phyloP scores from a whole-genome alignment of 2,113 vertebrate species.

The Odontophorus gujanensis region DNA sequence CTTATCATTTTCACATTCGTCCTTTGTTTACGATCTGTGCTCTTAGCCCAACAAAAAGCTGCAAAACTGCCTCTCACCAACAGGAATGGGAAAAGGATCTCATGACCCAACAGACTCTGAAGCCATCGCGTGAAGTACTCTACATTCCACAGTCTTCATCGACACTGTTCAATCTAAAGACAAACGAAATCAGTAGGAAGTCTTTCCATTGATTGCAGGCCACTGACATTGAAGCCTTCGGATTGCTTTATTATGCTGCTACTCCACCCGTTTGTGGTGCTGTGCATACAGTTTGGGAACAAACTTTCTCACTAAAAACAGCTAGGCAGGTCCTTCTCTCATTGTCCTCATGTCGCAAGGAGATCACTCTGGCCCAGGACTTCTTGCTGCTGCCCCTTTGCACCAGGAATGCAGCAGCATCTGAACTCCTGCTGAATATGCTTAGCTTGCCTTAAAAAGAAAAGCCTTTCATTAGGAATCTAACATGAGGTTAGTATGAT shows the following conservation, averaged over 20 bases:
- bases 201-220: background rate
- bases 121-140: background rate
- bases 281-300: background rate
- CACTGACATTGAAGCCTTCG: background rate
- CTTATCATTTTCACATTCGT: background rate
- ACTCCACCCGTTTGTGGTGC: background rate
- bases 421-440: background rate
- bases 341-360: background rate
- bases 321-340: background rate
- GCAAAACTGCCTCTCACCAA: background rate
- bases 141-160: too few species aligned
- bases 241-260: background rate
- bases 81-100: background rate
- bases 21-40: background rate
- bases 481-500: background rate
- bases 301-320: background rate
- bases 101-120: background rate
- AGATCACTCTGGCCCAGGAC: background rate
- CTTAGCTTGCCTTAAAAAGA: background rate
- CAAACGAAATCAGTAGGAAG: background rate
- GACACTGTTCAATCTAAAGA: background rate
- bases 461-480: background rate
- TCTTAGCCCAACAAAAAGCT: background rate
- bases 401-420: background rate
- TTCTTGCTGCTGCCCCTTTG: background rate